Evolutionary conservation across 2,113 vertebrate genomes (phyloP), one percentile per base, ranked within the genome.

Genomic region (Tylochromis polylepis): DNA sequence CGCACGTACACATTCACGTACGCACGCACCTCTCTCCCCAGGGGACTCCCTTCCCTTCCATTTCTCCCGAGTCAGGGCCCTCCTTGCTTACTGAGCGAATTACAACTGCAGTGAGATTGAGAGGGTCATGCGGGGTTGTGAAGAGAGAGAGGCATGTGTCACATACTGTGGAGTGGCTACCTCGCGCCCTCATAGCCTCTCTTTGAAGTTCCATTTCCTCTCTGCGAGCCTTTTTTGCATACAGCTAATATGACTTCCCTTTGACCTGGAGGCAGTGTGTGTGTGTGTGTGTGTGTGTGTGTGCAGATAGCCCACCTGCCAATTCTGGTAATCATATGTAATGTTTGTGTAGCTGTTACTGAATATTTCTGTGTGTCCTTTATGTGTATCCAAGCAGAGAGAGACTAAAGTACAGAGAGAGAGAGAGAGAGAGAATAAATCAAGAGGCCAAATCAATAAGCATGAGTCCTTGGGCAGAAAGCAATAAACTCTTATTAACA

Each of bases 401-500:
- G 53, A 84, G 83, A 81, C 49, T 72, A 49, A 18, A 72, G 67
- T 72, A 41, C n/a, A 70, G 65, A 41, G 31, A 46, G 49, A 5
- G 82, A 49, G 49, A 5, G 82, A 49, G 83, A 43, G 80, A 84
- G 78, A 84, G 75, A 62, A 90, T 89, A 86, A 91, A 89, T 86
- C 85, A 83, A 27, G 91, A 94, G 87, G 82, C 83, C 56, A 83
- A 92, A 95, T 95, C 92, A 86, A 92, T 95, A 90, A 88, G 89
- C 72, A 62, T 4, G 82, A 88, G 93, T 95, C 94, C 91, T 90
- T 91, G 85, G 86, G 87, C 88, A 90, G 85, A 93, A 92, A 92
- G 92, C 92, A 92, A 94, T 95, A 93, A 95, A 95, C 84, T 90
- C 67, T 91, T 86, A 93, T 94, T 93, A 96, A 94, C 94, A 91